Conservation (phyloP, 2,113 vertebrate species). For the Ascaphus truei region DNA sequence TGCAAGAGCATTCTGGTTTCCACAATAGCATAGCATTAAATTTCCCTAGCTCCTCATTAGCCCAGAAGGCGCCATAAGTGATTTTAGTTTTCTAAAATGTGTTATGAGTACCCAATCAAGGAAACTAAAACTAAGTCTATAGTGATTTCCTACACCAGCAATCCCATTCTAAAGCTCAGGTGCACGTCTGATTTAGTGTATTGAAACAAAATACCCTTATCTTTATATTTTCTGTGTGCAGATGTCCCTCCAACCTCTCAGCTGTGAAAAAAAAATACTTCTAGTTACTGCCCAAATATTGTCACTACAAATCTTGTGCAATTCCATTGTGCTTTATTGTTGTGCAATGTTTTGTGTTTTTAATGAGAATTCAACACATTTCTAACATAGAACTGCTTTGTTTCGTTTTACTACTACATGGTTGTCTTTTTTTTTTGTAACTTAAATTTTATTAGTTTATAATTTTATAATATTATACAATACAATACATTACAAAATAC, state of each 20-base stretch:
- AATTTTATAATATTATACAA: no score
- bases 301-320: neutral
- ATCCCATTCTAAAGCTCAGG: slow-evolving; percentile 37
- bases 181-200: slow-evolving; percentile 7
- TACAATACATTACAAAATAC: no score
- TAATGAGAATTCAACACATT: no score
- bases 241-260: neutral
- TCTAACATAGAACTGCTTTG: no score
- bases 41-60: slow-evolving; percentile 54
- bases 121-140: slow-evolving; percentile 40
- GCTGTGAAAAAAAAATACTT: slow-evolving; percentile 14
- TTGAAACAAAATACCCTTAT: neutral
- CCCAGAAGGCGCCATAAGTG: slow-evolving; percentile 43
- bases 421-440: no score
- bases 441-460: no score
- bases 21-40: slow-evolving; percentile 54
- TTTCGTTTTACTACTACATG: no score
- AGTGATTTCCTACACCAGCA: slow-evolving; percentile 48
- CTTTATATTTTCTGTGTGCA: slow-evolving; percentile 21
- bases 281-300: neutral
- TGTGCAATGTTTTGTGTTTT: no score
- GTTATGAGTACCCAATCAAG: slow-evolving; percentile 44
- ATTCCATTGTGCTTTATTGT: neutral
- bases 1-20: slow-evolving; percentile 51
- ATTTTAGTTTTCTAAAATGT: slow-evolving; percentile 44